Conservation (phyloP, 2,888 invertebrate genomes). For the Rutpela maculata region DNA sequence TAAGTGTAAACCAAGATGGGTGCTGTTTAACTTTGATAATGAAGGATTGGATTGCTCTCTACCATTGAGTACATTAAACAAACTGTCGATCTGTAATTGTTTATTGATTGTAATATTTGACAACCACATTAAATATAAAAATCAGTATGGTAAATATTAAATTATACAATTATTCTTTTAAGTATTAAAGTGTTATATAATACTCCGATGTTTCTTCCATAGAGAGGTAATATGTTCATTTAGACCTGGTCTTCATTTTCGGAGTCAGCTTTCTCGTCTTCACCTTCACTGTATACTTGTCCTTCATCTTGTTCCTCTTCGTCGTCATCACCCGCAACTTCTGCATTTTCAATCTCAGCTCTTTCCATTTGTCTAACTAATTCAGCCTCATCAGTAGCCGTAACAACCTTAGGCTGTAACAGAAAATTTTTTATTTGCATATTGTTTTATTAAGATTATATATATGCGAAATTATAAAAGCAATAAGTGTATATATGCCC, state of each 20-base stretch:
- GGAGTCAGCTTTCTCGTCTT: conserved; percentile 45
- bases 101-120: conserved; percentile 23
- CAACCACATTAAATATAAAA: conserved; percentile 35
- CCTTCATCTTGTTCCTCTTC: conserved; percentile 81
- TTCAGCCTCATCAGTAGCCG: conserved; percentile 98
- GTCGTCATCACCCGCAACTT: conserved; percentile 93
- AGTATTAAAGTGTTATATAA: conserved; percentile 27
- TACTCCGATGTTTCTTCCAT: conserved; percentile 19
- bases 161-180: conserved; percentile 23
- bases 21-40: too few relatives aligned
- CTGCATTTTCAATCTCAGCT: conserved; percentile 94
- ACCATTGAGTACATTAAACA: background rate
- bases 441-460: background rate
- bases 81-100: background rate
- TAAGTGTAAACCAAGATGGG: too few relatives aligned
- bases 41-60: too few relatives aligned
- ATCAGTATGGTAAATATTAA: conserved; percentile 35
- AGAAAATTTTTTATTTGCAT: conserved; percentile 6
- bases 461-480: too few relatives aligned
- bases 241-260: conserved; percentile 44
- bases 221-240: background rate
- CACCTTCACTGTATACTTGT: conserved; percentile 63
- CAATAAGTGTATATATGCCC: too few relatives aligned
- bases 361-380: conserved; percentile 94
- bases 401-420: conserved; percentile 91